Percentiles rank a stretch among this genome's conserved stretches.
phyloP scores from a whole-genome alignment of 2,797 vertebrate genomes.

The Carapus acus region DNA sequence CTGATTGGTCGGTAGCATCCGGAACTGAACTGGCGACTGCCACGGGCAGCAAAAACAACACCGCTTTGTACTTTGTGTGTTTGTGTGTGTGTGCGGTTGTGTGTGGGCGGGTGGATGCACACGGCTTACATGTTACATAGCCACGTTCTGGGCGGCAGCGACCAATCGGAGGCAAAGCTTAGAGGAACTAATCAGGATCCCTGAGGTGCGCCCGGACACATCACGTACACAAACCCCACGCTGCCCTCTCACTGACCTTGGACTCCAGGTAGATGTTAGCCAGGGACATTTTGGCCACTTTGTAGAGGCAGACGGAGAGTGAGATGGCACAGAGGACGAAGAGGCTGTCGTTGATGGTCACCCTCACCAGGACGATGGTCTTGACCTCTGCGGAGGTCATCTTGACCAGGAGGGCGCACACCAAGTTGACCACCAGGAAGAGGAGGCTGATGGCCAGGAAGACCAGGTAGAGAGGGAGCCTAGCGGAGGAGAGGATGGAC shows the following conservation, averaged over 20 bases:
- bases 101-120: too few species aligned
- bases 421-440: constrained; percentile 89
- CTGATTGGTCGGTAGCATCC: too few species aligned
- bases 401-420: constrained; percentile 86
- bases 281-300: constrained; percentile 91
- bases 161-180: too few species aligned
- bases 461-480: constrained; percentile 75
- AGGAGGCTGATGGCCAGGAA: constrained; percentile 81
- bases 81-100: too few species aligned
- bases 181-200: too few species aligned
- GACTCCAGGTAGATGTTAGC: constrained; percentile 93
- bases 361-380: constrained; percentile 84
- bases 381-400: constrained; percentile 77
- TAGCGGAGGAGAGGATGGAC: constrained; percentile 21
- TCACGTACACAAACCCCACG: too few species aligned
- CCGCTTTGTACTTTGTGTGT: too few species aligned
- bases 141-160: too few species aligned
- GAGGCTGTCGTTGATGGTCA: constrained; percentile 88
- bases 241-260: constrained; percentile 72
- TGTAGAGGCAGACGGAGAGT: constrained; percentile 88
- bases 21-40: too few species aligned
- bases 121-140: too few species aligned
- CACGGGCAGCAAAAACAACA: too few species aligned
- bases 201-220: too few species aligned
- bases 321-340: constrained; percentile 89